Conservation (phyloP, 1,140 invertebrate genomes). For the Drosophila willistoni region DNA sequence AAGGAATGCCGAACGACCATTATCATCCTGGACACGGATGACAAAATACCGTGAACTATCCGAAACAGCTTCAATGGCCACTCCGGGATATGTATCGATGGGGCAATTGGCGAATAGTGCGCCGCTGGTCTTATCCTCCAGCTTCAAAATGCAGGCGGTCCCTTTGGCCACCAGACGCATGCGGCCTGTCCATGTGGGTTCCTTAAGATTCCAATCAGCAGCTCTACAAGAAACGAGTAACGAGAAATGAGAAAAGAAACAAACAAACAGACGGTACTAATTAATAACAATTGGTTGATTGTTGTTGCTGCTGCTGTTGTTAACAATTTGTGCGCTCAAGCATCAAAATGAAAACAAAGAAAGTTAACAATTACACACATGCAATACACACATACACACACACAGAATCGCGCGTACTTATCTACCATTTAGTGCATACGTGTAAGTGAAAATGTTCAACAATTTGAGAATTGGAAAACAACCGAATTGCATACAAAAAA, state of each 20-base stretch:
- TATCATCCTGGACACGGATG: slow-evolving; percentile 96
- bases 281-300: slow-evolving; percentile 1
- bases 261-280: neutral
- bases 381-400: slow-evolving; percentile 24
- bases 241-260: neutral
- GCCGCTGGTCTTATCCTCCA: slow-evolving; percentile 97
- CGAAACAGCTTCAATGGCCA: slow-evolving; percentile 96
- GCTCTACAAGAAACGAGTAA: slow-evolving; percentile 86
- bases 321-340: slow-evolving; percentile 24
- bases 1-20: slow-evolving; percentile 97
- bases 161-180: slow-evolving; percentile 95
- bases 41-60: slow-evolving; percentile 99
- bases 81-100: slow-evolving; percentile 97
- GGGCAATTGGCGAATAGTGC: slow-evolving; percentile 99
- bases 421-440: slow-evolving; percentile 35
- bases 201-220: slow-evolving; percentile 98
- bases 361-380: slow-evolving; percentile 44
- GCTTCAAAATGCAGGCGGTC: slow-evolving; percentile 93
- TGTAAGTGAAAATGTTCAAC: slow-evolving; percentile 49
- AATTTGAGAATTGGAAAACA: slow-evolving; percentile 41
- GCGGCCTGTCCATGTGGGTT: slow-evolving; percentile 98
- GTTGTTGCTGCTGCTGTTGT: slow-evolving; percentile 16
- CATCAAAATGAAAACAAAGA: slow-evolving; percentile 65
- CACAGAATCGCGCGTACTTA: slow-evolving; percentile 4
- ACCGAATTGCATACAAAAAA: slow-evolving; percentile 26